Conservation (phyloP, 2,888 invertebrate genomes). For the Cactoblastis cactorum region DNA sequence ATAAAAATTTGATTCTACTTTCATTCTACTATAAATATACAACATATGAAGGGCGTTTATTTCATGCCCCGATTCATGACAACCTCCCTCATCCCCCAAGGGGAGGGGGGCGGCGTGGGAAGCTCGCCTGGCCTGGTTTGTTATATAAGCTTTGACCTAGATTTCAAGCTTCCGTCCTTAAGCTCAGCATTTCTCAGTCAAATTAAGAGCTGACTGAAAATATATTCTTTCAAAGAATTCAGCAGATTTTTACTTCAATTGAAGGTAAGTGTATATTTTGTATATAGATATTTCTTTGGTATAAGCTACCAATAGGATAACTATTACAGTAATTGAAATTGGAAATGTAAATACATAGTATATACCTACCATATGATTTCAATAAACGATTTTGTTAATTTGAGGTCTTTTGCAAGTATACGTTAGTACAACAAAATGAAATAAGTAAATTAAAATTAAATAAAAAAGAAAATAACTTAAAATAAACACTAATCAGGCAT, state of each 20-base stretch:
- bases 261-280: not conserved
- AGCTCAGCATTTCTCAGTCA: constrained; percentile 7
- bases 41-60: not conserved
- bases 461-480: too few relatives aligned
- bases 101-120: constrained; percentile 4
- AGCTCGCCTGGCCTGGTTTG: constrained; percentile 1
- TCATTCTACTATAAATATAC: not conserved
- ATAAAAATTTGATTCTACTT: too few relatives aligned
- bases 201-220: constrained; percentile 1
- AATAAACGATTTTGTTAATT: too few relatives aligned
- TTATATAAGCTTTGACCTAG: constrained; percentile 24
- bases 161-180: constrained; percentile 17
- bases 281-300: too few relatives aligned
- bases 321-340: too few relatives aligned
- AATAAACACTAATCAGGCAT: too few relatives aligned
- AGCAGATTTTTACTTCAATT: not conserved
- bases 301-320: too few relatives aligned
- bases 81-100: not conserved
- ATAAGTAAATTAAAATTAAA: too few relatives aligned
- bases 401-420: too few relatives aligned
- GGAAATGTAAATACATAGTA: too few relatives aligned
- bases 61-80: not conserved
- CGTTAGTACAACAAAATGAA: too few relatives aligned
- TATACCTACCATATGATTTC: too few relatives aligned
- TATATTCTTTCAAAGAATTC: not conserved